Evolutionary conservation across 1,140 invertebrate species (phyloP).

Genomic region (Scaptomyza montana): DNA sequence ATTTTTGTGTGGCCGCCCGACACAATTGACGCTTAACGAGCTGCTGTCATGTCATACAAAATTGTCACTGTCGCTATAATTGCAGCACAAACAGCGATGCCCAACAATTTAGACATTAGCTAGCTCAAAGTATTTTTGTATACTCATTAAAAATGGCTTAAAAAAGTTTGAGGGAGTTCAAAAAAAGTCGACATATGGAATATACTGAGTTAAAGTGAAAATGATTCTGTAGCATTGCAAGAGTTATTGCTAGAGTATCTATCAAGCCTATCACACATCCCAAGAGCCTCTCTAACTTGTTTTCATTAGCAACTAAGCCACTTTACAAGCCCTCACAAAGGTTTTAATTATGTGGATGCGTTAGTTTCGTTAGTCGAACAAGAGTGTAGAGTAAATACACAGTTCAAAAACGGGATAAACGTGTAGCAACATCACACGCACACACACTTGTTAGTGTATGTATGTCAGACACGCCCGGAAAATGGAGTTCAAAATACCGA

Average conservation of each 20-base stretch:
- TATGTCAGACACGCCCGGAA: constrained; percentile 24
- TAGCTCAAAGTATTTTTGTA: not conserved
- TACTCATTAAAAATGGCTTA: not conserved
- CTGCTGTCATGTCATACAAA: constrained; percentile 62
- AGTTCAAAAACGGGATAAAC: constrained; percentile 25
- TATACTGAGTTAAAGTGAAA: no score
- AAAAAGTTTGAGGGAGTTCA: not conserved
- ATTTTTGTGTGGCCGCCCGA: constrained; percentile 41
- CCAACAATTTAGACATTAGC: constrained; percentile 48
- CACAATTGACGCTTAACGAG: constrained; percentile 69
- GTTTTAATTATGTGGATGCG: constrained; percentile 18
- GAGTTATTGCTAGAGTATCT: not conserved
- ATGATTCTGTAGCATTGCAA: no score
- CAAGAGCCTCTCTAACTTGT: not conserved
- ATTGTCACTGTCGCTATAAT: constrained; percentile 58
- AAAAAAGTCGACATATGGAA: no score
- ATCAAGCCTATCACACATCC: not conserved
- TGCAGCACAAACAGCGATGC: constrained; percentile 50
- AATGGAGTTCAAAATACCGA: not conserved
- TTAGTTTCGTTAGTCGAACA: not conserved
- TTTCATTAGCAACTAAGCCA: constrained; percentile 4
- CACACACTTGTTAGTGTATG: not conserved
- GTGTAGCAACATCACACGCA: constrained; percentile 22
- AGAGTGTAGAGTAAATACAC: not conserved
- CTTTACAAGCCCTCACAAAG: constrained; percentile 1